Evolutionary conservation across 2,797 vertebrate species (phyloP).

Genomic region (Notamacropus eugenii): DNA sequence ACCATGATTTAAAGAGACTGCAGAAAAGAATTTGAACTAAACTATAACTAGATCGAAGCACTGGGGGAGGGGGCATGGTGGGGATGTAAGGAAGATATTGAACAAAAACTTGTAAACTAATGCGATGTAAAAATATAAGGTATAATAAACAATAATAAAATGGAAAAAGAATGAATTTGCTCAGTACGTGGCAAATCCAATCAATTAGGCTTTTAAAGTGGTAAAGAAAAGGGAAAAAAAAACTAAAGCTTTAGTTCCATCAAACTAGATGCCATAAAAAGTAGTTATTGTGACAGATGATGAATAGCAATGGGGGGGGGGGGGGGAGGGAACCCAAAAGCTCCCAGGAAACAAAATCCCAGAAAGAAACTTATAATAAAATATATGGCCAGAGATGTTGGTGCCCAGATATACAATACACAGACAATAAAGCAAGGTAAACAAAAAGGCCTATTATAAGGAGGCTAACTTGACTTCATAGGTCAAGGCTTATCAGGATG

Average conservation of each 20-base stretch:
- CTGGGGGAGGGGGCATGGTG: no score
- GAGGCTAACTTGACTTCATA: neutral
- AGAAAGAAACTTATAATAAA: neutral
- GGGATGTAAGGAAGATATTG: neutral
- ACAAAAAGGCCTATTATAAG: neutral
- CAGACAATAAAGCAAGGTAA: neutral
- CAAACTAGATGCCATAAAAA: neutral
- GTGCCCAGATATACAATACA: neutral
- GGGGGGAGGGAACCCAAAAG: no score
- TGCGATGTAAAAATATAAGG: neutral
- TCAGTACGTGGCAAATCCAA: neutral
- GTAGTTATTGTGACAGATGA: neutral
- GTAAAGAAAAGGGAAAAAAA: neutral
- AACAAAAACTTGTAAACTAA: neutral
- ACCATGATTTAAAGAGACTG: neutral
- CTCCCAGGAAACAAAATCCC: neutral
- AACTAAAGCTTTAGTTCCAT: neutral
- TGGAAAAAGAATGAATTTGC: neutral
- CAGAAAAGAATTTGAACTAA: neutral
- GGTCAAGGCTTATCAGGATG: neutral
- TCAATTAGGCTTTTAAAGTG: neutral
- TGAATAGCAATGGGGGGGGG: neutral
- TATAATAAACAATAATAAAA: neutral
- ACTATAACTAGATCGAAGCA: neutral
- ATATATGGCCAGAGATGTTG: neutral